A percentile compares a stretch with the other conserved stretches of the same genome.
These are phyloP conservation scores for Anhinga rufa DNA, from an alignment of 2,113 vertebrate genomes.

Conservation along the genomic window DNA sequence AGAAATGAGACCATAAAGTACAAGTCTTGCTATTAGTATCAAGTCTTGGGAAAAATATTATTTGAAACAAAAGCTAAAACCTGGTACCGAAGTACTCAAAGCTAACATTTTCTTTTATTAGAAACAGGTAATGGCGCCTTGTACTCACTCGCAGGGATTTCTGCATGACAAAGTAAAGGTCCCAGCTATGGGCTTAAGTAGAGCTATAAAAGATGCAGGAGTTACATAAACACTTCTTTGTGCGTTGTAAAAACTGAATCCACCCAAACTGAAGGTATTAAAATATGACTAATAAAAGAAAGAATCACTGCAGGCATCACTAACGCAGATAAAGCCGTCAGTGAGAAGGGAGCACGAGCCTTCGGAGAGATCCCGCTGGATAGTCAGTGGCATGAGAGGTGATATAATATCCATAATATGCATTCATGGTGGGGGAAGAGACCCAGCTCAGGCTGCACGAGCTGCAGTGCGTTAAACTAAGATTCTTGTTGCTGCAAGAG, in stretches of 20 bases:
- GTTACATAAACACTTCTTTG: neutral
- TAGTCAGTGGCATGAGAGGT: fast-evolving
- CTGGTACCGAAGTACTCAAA: neutral
- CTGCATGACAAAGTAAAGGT: neutral
- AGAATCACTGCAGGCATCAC: neutral
- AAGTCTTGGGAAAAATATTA: neutral
- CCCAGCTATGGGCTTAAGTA: neutral
- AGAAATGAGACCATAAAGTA: neutral
- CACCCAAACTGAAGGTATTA: neutral
- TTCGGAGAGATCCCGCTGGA: neutral
- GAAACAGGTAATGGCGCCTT: neutral
- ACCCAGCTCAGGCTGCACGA: neutral
- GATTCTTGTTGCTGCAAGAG: neutral
- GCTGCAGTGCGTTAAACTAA: neutral
- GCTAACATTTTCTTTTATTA: neutral
- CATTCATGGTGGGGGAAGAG: neutral
- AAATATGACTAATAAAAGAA: neutral
- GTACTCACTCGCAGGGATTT: neutral
- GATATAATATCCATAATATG: too few species aligned
- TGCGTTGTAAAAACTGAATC: neutral
- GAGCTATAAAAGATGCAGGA: neutral
- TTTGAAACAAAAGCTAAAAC: neutral
- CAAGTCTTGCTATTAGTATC: neutral
- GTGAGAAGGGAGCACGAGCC: neutral
- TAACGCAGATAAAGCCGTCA: fast-evolving